Conservation (phyloP, 2,797 vertebrate genomes). For the Lacerta agilis region DNA sequence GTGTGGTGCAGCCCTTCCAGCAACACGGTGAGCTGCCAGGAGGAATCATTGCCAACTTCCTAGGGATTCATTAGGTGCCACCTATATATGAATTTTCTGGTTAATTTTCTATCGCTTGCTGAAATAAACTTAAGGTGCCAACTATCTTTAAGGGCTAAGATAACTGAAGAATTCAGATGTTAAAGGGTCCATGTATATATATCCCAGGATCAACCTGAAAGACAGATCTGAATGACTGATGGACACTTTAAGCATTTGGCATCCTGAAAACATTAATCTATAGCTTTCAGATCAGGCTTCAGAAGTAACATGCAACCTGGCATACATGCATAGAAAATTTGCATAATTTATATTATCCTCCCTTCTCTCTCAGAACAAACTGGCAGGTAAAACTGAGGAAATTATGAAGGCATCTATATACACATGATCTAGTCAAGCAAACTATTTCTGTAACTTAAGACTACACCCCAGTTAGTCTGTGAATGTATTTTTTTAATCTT, state of each 20-base stretch:
- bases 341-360: not conserved
- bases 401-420: not conserved
- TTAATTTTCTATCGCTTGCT: too few relatives aligned
- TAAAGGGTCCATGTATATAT: not conserved
- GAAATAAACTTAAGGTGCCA: too few relatives aligned
- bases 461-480: not conserved
- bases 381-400: not conserved
- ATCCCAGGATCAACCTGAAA: not conserved
- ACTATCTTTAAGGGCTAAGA: not conserved
- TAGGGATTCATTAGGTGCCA: too few relatives aligned
- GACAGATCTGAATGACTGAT: not conserved
- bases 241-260: not conserved
- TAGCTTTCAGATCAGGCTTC: not conserved
- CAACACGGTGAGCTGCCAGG: too few relatives aligned
- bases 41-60: too few relatives aligned
- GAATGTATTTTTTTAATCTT: not conserved
- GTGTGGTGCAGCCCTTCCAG: too few relatives aligned
- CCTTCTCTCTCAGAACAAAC: not conserved
- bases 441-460: not conserved
- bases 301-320: not conserved
- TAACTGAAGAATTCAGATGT: not conserved
- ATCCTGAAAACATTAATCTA: not conserved
- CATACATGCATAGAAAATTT: not conserved
- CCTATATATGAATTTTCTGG: too few relatives aligned
- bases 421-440: not conserved